phyloP scores from a whole-genome alignment of 2,888 invertebrate genomes.

The Brachynemurus nebulosus region DNA sequence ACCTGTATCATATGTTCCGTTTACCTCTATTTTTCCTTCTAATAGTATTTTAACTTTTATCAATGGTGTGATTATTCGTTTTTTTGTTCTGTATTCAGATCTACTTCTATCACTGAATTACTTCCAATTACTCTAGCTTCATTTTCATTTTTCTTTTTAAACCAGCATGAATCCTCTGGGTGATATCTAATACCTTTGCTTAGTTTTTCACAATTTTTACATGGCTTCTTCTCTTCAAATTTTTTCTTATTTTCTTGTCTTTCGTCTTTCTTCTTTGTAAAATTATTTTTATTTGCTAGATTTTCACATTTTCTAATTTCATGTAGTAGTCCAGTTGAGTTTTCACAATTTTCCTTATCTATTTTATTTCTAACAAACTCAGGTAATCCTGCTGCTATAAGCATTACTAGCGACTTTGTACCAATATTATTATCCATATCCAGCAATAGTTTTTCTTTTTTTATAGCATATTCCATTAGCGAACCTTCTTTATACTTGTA shows the following conservation, averaged over 20 bases:
- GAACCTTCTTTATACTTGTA: slow-evolving; percentile 20
- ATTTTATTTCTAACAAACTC: slow-evolving; percentile 19
- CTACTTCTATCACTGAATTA: slow-evolving; percentile 18
- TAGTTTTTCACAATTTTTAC: slow-evolving; percentile 18
- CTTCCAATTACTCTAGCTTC: slow-evolving; percentile 16
- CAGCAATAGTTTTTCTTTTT: slow-evolving; percentile 19
- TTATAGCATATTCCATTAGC: slow-evolving; percentile 20
- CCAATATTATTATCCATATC: slow-evolving; percentile 19
- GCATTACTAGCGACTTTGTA: slow-evolving; percentile 14
- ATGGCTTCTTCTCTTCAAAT: slow-evolving; percentile 17
- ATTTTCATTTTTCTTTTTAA: slow-evolving; percentile 15
- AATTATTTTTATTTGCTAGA: slow-evolving; percentile 11
- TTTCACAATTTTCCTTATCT: slow-evolving; percentile 14
- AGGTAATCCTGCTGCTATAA: slow-evolving; percentile 18
- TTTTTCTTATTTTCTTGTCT: slow-evolving; percentile 16
- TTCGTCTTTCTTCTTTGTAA: slow-evolving; percentile 13
- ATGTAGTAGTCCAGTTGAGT: slow-evolving; percentile 10
- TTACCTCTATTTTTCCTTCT: slow-evolving; percentile 12
- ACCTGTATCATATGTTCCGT: slow-evolving; percentile 17
- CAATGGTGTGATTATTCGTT: slow-evolving; percentile 19
- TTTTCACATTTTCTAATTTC: slow-evolving; percentile 13
- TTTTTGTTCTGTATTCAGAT: slow-evolving; percentile 16
- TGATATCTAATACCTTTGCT: slow-evolving; percentile 19
- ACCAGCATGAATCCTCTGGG: slow-evolving; percentile 16
- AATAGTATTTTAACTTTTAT: slow-evolving; percentile 14